These are phyloP conservation scores for Sarcophaga carnaria DNA, from an alignment of 2,888 invertebrate species.

Conservation along the genomic window DNA sequence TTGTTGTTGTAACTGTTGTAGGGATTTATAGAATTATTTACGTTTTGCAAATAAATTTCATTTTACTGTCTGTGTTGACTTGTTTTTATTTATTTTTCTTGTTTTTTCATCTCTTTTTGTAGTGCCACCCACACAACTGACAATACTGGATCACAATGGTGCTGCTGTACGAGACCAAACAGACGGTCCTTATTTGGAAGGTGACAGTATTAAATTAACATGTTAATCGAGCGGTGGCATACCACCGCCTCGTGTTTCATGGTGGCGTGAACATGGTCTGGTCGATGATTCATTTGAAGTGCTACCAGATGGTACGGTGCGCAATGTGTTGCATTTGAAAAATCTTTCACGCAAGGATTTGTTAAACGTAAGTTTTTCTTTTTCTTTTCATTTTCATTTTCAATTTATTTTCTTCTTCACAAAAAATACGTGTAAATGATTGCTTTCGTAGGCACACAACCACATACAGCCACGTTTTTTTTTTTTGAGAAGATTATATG, in stretches of 20 bases:
- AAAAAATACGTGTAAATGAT: conserved; percentile 5
- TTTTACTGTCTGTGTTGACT: conserved; percentile 20
- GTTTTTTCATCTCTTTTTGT: conserved; percentile 70
- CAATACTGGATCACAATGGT: conserved; percentile 88
- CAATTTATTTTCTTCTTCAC: conserved; percentile 13
- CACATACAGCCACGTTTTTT: background rate
- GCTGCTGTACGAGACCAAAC: conserved; percentile 86
- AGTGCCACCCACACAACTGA: conserved; percentile 90
- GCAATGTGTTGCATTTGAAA: conserved; percentile 80
- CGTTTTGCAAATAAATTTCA: conserved; percentile 36
- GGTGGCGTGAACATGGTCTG: conserved; percentile 87
- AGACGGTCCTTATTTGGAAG: conserved; percentile 90
- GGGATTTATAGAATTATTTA: background rate
- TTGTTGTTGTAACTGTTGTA: conserved; percentile 39
- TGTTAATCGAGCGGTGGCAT: conserved; percentile 89
- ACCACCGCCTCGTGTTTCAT: conserved; percentile 86
- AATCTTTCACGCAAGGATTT: conserved; percentile 80
- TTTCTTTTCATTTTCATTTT: conserved; percentile 17
- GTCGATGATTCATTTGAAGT: conserved; percentile 84
- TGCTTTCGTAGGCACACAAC: background rate
- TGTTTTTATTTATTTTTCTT: conserved; percentile 27
- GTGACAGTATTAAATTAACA: conserved; percentile 88
- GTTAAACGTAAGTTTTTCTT: conserved; percentile 77
- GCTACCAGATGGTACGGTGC: conserved; percentile 81
- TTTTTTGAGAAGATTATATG: conserved; percentile 6